Evolutionary conservation across 1,140 invertebrate genomes (phyloP), one percentile per base, ranked within the genome.

Genomic region (Bombus ignitus): DNA sequence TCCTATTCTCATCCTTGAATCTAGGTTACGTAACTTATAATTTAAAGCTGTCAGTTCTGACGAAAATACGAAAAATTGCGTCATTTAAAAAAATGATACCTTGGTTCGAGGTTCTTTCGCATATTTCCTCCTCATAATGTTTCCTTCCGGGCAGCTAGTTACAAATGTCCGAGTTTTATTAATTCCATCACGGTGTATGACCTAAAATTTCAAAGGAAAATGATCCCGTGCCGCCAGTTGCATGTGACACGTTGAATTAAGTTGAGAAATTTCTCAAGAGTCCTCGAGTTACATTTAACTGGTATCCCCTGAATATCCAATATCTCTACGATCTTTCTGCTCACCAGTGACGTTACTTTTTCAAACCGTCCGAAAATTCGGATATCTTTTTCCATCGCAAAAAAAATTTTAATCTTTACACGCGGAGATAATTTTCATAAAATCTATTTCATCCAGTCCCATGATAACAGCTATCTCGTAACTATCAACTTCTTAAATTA

Each of bases 241-340:
- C 62, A 15, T 35, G 81, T 77, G 81, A 77, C 81, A 68, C 73
- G 73, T 83, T 59, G n/a, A 83, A 83, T 83, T 76, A 76, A 77
- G 73, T 44, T 62, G 42, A 57, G 73, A 83, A 83, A 83, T 83
- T 76, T 83, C 62, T 65, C 81, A 66, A 73, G 80, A 42, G 53
- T n/a, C 13, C 6, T 44, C 12, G 12, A 28, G 44, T 47, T 37
- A 72, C 32, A 32, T 83, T 83, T 76, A 83, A 83, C 62, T 37
- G 39, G n/a, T 13, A 73, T 8, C 73, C 73, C 3, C 10, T 13
- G 44, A 83, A 77, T 68, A 68, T 77, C 73, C 73, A 39, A 83
- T 83, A 77, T 83, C 35, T 73, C 28, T 18, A 28, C 6, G 28
- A 44, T 42, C 28, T 73, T 35, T 32, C 25, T 28, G 3, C 59